A percentile compares a stretch with the other conserved stretches of the same genome.
Conservation (phyloP, 2,113 vertebrate genomes). For the Malaclemys terrapin region DNA sequence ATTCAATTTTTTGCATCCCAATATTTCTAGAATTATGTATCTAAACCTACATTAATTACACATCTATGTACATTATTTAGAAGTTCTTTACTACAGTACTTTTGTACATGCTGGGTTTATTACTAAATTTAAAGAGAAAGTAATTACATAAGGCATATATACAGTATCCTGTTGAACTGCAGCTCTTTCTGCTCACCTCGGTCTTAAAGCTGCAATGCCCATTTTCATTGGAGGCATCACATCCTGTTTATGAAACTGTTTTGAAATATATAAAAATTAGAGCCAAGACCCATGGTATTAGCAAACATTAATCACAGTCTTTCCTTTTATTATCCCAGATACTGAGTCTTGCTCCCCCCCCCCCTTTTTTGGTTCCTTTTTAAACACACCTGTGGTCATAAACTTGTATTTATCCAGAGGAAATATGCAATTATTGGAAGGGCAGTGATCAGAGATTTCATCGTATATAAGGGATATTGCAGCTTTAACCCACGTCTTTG, state of each 20-base stretch:
- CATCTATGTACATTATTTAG: conserved; percentile 88
- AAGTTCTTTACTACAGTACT: conserved; percentile 84
- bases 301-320: conserved; percentile 14
- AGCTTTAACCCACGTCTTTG: conserved; percentile 33
- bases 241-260: neutral
- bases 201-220: conserved; percentile 53
- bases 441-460: neutral
- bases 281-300: conserved; percentile 13
- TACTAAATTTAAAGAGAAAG: conserved; percentile 84
- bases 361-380: neutral
- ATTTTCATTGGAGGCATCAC: neutral
- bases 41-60: conserved; percentile 83
- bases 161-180: conserved; percentile 78
- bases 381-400: conserved; percentile 2
- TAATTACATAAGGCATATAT: conserved; percentile 92
- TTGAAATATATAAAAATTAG: conserved; percentile 8
- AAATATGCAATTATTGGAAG: neutral
- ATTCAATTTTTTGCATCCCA: conserved; percentile 82
- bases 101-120: conserved; percentile 92
- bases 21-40: conserved; percentile 80
- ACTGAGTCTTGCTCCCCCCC: neutral
- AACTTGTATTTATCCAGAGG: neutral
- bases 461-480: conserved; percentile 14
- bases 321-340: neutral
- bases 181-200: conserved; percentile 66